These are phyloP conservation scores for Meandrusa payeni DNA, from an alignment of 2,888 invertebrate species.

Conservation along the genomic window DNA sequence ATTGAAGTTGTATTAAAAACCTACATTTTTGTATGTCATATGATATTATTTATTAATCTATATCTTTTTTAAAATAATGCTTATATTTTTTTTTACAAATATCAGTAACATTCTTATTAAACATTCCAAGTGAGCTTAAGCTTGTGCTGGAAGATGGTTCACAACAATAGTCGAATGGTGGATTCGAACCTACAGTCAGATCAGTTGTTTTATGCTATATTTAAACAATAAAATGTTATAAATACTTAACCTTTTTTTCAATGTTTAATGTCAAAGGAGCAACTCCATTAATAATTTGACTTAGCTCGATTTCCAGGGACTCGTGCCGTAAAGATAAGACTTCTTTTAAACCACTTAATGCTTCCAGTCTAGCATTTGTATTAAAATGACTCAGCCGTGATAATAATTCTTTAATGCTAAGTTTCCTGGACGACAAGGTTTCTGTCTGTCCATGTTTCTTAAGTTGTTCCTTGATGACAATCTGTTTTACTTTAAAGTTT, in stretches of 20 bases:
- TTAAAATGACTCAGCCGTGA: slow-evolving; percentile 88
- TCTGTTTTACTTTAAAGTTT: slow-evolving; percentile 93
- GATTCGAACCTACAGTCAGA: too few species aligned
- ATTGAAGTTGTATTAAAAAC: too few species aligned
- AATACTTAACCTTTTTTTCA: slow-evolving; percentile 80
- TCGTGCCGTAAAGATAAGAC: slow-evolving; percentile 58
- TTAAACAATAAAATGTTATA: neutral
- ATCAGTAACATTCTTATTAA: too few species aligned
- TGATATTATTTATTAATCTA: too few species aligned
- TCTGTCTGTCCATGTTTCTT: slow-evolving; percentile 74
- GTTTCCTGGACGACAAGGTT: slow-evolving; percentile 84
- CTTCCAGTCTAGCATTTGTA: slow-evolving; percentile 83
- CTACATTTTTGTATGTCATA: too few species aligned
- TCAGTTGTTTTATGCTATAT: too few species aligned
- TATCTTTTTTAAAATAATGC: too few species aligned
- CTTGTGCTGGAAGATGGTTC: too few species aligned
- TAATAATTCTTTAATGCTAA: slow-evolving; percentile 86
- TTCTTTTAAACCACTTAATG: slow-evolving; percentile 82
- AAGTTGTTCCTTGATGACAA: slow-evolving; percentile 90
- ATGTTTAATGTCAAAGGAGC: slow-evolving; percentile 86
- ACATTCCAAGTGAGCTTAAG: too few species aligned
- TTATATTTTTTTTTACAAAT: too few species aligned
- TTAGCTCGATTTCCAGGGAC: slow-evolving; percentile 80
- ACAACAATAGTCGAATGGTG: too few species aligned
- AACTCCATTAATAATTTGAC: slow-evolving; percentile 84